Conservation (phyloP, 2,113 vertebrate species). For the Polypterus bichir region DNA sequence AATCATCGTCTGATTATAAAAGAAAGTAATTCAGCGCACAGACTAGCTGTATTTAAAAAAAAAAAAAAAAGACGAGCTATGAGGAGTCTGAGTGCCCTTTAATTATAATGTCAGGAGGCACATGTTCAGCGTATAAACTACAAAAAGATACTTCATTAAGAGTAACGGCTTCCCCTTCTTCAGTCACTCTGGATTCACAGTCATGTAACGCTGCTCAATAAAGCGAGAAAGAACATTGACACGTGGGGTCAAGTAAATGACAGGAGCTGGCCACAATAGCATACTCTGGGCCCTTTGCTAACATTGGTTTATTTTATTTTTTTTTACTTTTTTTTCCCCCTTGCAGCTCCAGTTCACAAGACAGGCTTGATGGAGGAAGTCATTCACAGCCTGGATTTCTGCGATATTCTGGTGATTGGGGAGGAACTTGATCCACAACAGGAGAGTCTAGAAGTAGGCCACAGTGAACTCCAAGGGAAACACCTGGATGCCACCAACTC, state of each 20-base stretch:
- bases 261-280: no score
- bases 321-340: background rate
- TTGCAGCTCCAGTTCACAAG: constrained; percentile 41
- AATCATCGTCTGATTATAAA: no score
- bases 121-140: background rate
- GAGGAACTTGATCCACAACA: constrained; percentile 64
- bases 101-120: background rate
- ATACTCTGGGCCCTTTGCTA: no score
- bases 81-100: background rate
- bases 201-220: no score
- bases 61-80: no score
- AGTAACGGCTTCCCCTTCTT: no score
- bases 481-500: constrained; percentile 90
- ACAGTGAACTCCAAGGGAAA: constrained; percentile 57
- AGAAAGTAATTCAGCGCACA: no score
- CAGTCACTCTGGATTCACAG: no score
- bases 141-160: background rate
- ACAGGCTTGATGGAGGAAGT: constrained; percentile 67
- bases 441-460: constrained; percentile 75
- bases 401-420: constrained; percentile 80
- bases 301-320: no score
- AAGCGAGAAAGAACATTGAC: no score
- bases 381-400: constrained; percentile 89
- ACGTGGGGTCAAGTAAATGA: no score
- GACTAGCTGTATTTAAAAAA: no score